Conservation (phyloP, 2,888 invertebrate genomes). For the Nasonovia ribisnigri region DNA sequence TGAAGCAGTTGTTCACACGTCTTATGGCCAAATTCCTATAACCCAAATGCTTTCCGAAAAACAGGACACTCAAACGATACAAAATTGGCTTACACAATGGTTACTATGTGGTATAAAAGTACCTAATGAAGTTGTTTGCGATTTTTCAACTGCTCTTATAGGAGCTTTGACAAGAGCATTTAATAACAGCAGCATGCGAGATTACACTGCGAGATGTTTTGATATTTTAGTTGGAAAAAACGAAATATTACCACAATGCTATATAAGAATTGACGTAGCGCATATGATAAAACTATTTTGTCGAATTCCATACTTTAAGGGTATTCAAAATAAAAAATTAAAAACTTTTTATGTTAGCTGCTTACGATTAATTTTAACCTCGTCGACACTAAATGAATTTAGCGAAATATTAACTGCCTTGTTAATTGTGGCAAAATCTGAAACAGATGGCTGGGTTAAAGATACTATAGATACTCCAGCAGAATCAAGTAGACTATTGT, state of each 20-base stretch:
- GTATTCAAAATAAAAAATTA: neutral
- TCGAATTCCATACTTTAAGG: neutral
- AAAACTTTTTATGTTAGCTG: neutral
- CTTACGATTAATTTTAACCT: neutral
- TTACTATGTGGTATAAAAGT: neutral
- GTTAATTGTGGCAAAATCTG: neutral
- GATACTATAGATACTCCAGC: neutral
- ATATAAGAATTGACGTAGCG: neutral
- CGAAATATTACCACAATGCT: neutral
- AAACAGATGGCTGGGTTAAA: neutral
- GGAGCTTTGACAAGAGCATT: neutral
- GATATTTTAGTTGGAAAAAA: neutral
- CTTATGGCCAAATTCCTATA: neutral
- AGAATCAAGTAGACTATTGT: neutral
- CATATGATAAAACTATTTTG: neutral
- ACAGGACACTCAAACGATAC: neutral
- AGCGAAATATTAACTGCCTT: neutral
- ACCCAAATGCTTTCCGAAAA: neutral
- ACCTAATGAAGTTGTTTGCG: neutral
- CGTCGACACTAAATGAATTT: neutral
- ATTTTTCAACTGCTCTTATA: neutral
- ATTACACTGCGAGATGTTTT: neutral
- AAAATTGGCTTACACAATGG: neutral
- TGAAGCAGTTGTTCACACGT: neutral
- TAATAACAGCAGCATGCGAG: neutral